Conservation (phyloP, 2,888 invertebrate species). For the Stenodera caucasica region DNA sequence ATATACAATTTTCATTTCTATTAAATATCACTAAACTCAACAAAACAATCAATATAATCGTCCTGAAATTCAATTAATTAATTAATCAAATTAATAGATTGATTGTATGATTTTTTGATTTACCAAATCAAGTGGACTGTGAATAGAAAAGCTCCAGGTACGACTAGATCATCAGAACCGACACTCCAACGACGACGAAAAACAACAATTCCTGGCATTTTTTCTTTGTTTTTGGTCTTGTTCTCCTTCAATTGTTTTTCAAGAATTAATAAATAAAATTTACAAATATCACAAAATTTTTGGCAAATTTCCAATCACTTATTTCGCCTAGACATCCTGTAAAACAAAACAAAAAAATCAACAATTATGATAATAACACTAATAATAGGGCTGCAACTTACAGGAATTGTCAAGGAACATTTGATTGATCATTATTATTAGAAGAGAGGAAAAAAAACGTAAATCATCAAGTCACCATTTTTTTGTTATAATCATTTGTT, state of each 20-base stretch:
- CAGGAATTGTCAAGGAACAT: not conserved
- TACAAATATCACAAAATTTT: too few relatives aligned
- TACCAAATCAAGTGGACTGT: slow-evolving; percentile 78
- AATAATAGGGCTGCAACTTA: too few relatives aligned
- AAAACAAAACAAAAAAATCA: too few relatives aligned
- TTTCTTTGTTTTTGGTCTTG: slow-evolving; percentile 19
- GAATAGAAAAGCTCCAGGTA: slow-evolving; percentile 78
- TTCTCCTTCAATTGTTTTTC: too few relatives aligned
- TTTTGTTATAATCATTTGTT: not conserved
- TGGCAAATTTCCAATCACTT: too few relatives aligned
- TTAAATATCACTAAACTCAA: slow-evolving; percentile 63
- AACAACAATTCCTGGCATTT: slow-evolving; percentile 84
- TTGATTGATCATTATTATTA: not conserved
- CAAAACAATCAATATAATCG: slow-evolving; percentile 62
- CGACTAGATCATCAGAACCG: slow-evolving; percentile 85
- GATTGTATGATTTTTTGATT: slow-evolving; percentile 48
- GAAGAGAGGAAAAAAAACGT: not conserved
- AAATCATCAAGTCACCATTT: not conserved
- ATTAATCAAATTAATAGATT: not conserved
- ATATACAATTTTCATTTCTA: slow-evolving; percentile 56
- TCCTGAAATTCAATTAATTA: slow-evolving; percentile 57
- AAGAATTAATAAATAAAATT: not conserved
- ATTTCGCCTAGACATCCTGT: too few relatives aligned
- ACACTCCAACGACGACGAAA: slow-evolving; percentile 86
- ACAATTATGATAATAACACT: too few relatives aligned